phyloP scores from a whole-genome alignment of 2,797 vertebrate species.

The Graptemys geographica region DNA sequence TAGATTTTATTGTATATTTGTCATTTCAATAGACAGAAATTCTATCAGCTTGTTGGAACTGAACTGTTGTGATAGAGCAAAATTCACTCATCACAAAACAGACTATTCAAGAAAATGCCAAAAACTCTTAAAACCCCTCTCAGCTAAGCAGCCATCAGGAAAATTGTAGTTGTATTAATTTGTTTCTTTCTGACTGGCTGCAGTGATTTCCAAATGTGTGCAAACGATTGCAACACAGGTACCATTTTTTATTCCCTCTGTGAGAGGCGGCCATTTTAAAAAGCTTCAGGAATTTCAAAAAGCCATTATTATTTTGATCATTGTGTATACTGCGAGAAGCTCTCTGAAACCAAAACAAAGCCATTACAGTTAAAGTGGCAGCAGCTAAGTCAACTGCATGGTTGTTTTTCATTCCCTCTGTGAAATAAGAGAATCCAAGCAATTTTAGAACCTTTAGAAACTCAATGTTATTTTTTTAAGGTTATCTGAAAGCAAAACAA shows the following conservation, averaged over 20 bases:
- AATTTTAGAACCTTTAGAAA: background rate
- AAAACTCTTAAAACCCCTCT: background rate
- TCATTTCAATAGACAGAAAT: background rate
- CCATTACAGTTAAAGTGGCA: background rate
- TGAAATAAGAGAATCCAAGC: background rate
- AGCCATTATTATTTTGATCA: background rate
- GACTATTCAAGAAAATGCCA: background rate
- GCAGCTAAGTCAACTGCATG: background rate
- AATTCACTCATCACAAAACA: background rate
- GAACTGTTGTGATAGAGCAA: background rate
- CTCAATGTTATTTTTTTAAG: background rate
- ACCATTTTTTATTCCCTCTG: background rate
- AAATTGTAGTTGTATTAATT: rapidly evolving
- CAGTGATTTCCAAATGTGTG: background rate
- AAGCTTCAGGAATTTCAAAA: background rate
- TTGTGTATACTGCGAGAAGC: background rate
- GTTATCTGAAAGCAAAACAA: background rate
- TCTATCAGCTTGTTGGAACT: background rate
- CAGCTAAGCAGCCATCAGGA: background rate
- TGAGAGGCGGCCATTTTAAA: background rate
- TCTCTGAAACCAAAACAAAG: background rate
- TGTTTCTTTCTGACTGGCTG: background rate
- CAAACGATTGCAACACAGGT: background rate
- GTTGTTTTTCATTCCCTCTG: background rate
- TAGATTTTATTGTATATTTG: conserved; percentile 32